phyloP scores from a whole-genome alignment of 1,140 invertebrate genomes.

The Planococcus citri region DNA sequence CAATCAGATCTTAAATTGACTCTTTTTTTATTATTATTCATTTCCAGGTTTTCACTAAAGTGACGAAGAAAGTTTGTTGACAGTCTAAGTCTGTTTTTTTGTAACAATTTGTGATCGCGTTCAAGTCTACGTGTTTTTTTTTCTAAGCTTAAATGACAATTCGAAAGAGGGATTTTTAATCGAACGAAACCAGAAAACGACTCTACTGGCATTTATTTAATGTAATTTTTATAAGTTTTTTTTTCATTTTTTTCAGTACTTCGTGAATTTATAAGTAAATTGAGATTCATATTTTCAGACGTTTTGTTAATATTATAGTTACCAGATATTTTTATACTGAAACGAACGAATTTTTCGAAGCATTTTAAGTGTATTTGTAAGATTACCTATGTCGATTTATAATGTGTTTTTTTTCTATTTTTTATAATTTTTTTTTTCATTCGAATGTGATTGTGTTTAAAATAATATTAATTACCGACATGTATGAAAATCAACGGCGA shows the following conservation, averaged over 20 bases:
- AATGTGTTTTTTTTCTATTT: not conserved
- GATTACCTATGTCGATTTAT: not conserved
- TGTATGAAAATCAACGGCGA: not conserved
- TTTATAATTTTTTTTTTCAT: not conserved
- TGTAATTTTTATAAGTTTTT: not conserved
- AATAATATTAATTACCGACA: not conserved
- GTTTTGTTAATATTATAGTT: not conserved
- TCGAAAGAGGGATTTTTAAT: not conserved
- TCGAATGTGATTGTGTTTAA: not conserved
- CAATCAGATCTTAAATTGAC: not conserved
- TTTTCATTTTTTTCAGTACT: not conserved
- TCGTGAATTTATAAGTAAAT: not conserved
- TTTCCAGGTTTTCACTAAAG: not conserved
- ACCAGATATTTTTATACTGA: not conserved
- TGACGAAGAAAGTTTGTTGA: not conserved
- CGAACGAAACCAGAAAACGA: not conserved
- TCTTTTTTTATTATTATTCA: too few species aligned
- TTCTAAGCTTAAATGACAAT: not conserved
- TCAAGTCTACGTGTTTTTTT: not conserved
- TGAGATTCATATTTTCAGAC: not conserved
- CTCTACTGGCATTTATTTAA: not conserved
- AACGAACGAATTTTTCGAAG: not conserved
- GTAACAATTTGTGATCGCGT: not conserved
- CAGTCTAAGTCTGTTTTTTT: not conserved
- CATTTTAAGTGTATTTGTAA: not conserved